Evolutionary conservation across 1,140 invertebrate species (phyloP), one percentile per base, ranked within the genome.

Genomic region (Danaus melanippus): DNA sequence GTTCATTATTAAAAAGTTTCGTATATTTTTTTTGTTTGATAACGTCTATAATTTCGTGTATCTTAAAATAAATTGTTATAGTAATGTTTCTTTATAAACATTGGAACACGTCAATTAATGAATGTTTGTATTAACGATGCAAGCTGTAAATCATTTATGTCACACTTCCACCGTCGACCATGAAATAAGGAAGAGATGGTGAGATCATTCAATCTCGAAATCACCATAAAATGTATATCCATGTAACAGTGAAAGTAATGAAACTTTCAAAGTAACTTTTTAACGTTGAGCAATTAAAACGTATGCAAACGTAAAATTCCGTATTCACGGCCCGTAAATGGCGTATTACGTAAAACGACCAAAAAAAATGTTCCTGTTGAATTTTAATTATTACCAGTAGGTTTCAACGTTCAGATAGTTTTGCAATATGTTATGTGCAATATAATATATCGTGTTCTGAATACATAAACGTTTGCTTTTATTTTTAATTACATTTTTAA

Each of bases 271-370:
- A 52, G 44, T 46, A 44, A 52, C 45, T 50, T 15, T 15, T 15
- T 57, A 53, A 32, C 21, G 21, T 32, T 32, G 6, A 40, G 51
- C 48, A 50, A 50, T 57, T 50, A 46, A 54, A 12, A 12, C 42
- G 54, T 32, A 32, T 32, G 21, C 21, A 32, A 32, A 32, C 21
- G 21, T 32, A 32, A 0, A 32, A 45, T 62, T n/a, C 12, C 50
- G 51, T 58, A 58, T 54, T 58, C 56, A 62, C 46, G 32, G 47
- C 41, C 51, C 60, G 60, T 58, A 48, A 54, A 62, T 44, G 15
- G 12, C 12, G 42, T 55, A 42, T 58, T 55, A 58, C 51, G 60
- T 55, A 62, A 58, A 21, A 46, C 12, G 49, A 10, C 49, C 50
- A 46, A 47, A 58, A 49, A 42, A 15, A 47, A 12, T 8, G 12